Base-by-base conservation (phyloP, 1,140 invertebrate species). In the Coboldia fuscipes region DNA sequence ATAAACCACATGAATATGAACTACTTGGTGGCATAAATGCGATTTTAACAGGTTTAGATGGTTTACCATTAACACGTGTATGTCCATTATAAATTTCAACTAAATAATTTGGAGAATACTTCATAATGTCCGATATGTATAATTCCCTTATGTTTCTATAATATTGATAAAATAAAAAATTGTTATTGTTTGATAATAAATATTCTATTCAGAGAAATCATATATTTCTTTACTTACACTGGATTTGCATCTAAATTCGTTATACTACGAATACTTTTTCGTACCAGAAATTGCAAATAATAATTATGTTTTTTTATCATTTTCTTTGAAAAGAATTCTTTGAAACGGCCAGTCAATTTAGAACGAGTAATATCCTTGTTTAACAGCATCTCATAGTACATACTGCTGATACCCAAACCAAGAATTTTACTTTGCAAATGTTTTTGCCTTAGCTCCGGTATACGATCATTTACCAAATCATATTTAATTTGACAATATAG, bases 391-490 rank as follows among this genome's bases (percentile, higher is more conserved):
- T 73, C 72, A 41, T 70, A 70, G 47, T 69, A 77, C 80, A 88
- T 88, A 52, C 88, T 81, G 36, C 74, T 68, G 23, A 85, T 80
- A 8, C 77, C 78, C 23, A 90, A 57, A 1, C 83, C 83, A 29
- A 85, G 57, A 0, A 83, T 57, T 56, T 82, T 71, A 30, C 68
- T 56, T 50, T 75, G 75, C 40, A 75, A 66, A 38, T 71, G 70
- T 22, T 77, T 71, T 58, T 75, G 79, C 36, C 68, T 63, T 34
- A 84, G 71, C 48, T 82, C 78, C 14, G 68, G 60, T 39, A 90
- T 73, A 46, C 72, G 72, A 44, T 75, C 79, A 28, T 77, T 62
- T 23, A 83, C 57, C 13, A 88, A 70, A 64, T 86, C 83, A 46
- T 65, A 62, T 23, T 77, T 60, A 20, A 73, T 74, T 71, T 90